These are phyloP conservation scores for Athalia circularis DNA, from an alignment of 2,888 invertebrate species.

Conservation along the genomic window DNA sequence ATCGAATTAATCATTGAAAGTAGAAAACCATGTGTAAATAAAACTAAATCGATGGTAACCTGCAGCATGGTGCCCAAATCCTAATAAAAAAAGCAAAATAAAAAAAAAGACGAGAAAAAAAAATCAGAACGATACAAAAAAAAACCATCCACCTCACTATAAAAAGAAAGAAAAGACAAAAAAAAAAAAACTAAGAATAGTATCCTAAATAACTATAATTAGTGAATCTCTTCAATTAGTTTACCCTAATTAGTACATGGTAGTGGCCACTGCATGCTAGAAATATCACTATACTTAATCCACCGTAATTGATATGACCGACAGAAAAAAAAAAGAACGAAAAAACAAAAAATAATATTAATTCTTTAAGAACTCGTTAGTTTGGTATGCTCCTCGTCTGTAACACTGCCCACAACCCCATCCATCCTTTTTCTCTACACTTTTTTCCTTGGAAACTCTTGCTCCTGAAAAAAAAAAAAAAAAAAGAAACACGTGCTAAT, in stretches of 20 bases:
- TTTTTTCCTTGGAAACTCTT: too few relatives aligned
- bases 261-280: slow-evolving; percentile 71
- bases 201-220: background rate
- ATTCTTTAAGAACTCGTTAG: slow-evolving; percentile 2
- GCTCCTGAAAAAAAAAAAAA: too few relatives aligned
- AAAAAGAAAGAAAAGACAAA: slow-evolving; percentile 1
- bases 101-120: background rate
- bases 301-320: slow-evolving; percentile 14
- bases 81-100: background rate
- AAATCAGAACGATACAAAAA: background rate
- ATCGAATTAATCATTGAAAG: too few relatives aligned
- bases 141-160: background rate
- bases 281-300: slow-evolving; percentile 51
- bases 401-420: background rate
- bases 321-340: too few relatives aligned
- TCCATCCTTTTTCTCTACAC: too few relatives aligned
- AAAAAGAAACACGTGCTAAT: too few relatives aligned
- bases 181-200: slow-evolving; percentile 19
- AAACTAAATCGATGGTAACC: slow-evolving; percentile 14
- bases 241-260: slow-evolving; percentile 55
- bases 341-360: background rate
- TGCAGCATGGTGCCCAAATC: slow-evolving; percentile 24
- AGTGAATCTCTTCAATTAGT: slow-evolving; percentile 3
- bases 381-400: background rate
- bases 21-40: background rate